Evolutionary conservation across 2,113 vertebrate genomes (phyloP).

Genomic region (Seriola aureovittata): DNA sequence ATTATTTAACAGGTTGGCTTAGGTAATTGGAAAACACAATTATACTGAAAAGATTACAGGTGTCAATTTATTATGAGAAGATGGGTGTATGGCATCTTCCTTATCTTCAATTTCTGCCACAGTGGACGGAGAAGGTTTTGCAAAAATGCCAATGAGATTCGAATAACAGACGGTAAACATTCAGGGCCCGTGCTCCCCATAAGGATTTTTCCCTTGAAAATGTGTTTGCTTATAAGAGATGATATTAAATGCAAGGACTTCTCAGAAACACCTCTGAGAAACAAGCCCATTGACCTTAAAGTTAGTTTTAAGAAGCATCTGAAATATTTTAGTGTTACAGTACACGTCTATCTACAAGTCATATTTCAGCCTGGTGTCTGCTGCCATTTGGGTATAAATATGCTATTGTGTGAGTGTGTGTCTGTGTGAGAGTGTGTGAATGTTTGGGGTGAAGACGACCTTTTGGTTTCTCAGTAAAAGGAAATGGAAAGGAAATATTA

Average conservation of each 20-base stretch:
- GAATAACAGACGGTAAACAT: not conserved
- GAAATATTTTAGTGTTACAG: slow-evolving; percentile 10
- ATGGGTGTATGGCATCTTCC: not conserved
- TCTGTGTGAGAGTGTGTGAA: slow-evolving; percentile 24
- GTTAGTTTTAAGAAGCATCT: not conserved
- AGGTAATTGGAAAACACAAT: not conserved
- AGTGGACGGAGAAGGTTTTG: not conserved
- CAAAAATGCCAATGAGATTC: not conserved
- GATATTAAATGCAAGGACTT: not conserved
- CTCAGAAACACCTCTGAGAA: not conserved
- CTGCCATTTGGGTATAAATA: slow-evolving; percentile 56
- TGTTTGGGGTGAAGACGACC: slow-evolving; percentile 49
- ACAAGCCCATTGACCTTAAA: slow-evolving; percentile 8
- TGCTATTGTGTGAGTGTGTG: slow-evolving; percentile 13
- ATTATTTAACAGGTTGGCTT: not conserved
- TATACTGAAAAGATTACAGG: not conserved
- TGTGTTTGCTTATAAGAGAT: not conserved
- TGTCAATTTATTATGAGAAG: not conserved
- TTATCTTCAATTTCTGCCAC: not conserved
- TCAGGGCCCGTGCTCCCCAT: not conserved
- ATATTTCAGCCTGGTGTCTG: slow-evolving; percentile 65
- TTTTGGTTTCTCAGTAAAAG: slow-evolving; percentile 63
- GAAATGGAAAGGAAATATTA: slow-evolving; percentile 56
- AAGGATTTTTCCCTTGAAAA: not conserved
- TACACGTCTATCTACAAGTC: not conserved